These are phyloP conservation scores for Corydoras sp. DNA, from an alignment of 2,113 vertebrate genomes.

Conservation along the genomic window DNA sequence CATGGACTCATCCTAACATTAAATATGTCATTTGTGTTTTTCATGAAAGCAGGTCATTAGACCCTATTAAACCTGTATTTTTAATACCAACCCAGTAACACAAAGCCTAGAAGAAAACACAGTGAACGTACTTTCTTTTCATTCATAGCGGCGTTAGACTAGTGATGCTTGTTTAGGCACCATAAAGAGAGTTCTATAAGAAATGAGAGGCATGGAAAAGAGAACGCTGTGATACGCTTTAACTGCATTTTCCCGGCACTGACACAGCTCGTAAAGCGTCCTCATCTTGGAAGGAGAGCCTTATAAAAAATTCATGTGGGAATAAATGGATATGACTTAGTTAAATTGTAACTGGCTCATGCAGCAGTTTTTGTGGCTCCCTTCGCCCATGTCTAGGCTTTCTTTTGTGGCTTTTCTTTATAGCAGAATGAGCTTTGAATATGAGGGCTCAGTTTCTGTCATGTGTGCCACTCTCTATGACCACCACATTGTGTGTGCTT, in stretches of 20 bases:
- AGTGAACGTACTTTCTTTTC: conserved; percentile 19
- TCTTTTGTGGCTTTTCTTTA: background rate
- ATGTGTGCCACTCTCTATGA: background rate
- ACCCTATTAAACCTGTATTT: too few species aligned
- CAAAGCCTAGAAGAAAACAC: conserved; percentile 12
- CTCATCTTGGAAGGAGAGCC: conserved; percentile 32
- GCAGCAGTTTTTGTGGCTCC: conserved; percentile 34
- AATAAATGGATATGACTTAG: conserved; percentile 35
- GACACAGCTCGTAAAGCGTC: conserved; percentile 35
- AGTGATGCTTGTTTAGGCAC: conserved; percentile 3
- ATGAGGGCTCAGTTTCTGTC: background rate
- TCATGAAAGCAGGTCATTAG: too few species aligned
- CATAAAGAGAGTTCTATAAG: background rate
- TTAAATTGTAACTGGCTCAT: conserved; percentile 26
- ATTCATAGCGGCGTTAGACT: background rate
- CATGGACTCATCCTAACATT: background rate
- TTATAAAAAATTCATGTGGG: conserved; percentile 44
- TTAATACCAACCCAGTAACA: background rate
- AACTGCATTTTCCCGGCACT: conserved; percentile 40
- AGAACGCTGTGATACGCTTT: conserved; percentile 16
- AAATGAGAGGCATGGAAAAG: background rate
- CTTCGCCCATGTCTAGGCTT: conserved; percentile 1
- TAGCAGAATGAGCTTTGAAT: conserved; percentile 20
- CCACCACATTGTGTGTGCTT: background rate
- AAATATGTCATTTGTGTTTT: too few species aligned